phyloP scores from a whole-genome alignment of 2,797 vertebrate genomes.

The Ptychadena robeensis region DNA sequence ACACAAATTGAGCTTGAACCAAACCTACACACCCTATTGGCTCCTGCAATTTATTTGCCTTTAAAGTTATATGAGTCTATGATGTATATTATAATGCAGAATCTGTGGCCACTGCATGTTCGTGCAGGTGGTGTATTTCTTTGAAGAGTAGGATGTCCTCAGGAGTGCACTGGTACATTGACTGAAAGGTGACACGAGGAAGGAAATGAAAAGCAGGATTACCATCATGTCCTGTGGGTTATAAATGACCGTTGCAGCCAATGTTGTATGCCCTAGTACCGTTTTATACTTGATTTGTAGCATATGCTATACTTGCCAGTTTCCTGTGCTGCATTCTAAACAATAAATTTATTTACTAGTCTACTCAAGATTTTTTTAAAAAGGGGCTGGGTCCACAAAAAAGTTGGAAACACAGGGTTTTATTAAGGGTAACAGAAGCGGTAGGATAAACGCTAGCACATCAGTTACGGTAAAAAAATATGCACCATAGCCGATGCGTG shows the following conservation, averaged over 20 bases:
- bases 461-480: too few relatives aligned
- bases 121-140: constrained; percentile 15
- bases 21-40: too few relatives aligned
- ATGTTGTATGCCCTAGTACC: neutral
- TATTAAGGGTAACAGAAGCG: too few relatives aligned
- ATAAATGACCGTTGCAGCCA: neutral
- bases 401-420: too few relatives aligned
- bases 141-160: neutral
- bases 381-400: too few relatives aligned
- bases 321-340: neutral
- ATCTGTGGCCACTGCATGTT: neutral
- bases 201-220: constrained; percentile 47
- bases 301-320: neutral
- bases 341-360: too few relatives aligned
- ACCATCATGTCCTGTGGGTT: constrained; percentile 25
- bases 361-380: too few relatives aligned
- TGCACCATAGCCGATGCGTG: too few relatives aligned
- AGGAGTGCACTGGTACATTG: constrained; percentile 4
- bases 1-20: too few relatives aligned
- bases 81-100: neutral
- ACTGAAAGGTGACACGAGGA: constrained; percentile 29
- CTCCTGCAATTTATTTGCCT: too few relatives aligned
- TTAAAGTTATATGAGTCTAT: too few relatives aligned
- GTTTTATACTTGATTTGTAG: neutral
- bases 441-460: too few relatives aligned